A percentile compares a stretch with the other conserved stretches of the same genome.
Evolutionary conservation across 92 coral and sea anemone species (phyloP).

Genomic region (Porites cylindrica): DNA sequence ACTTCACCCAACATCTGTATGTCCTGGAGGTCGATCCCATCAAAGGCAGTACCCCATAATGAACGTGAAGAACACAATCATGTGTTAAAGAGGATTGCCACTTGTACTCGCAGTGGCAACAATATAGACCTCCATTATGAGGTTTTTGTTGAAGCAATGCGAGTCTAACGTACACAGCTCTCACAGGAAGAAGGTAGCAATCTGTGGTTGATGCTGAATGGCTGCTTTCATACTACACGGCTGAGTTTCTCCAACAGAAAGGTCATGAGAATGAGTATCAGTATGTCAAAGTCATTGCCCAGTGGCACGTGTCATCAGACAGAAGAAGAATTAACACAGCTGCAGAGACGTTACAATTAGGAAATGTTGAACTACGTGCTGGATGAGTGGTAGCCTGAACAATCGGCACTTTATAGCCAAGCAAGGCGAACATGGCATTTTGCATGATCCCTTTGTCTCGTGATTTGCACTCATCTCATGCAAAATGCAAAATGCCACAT

Average conservation of each 20-base stretch:
- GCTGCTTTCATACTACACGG: conserved; percentile 62
- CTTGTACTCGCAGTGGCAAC: conserved; percentile 50
- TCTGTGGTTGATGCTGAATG: conserved; percentile 71
- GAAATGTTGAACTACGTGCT: conserved; percentile 62
- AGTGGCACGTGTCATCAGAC: conserved; percentile 80
- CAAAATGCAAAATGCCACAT: too few species aligned
- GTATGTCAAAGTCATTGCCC: conserved; percentile 44
- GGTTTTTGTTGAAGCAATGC: conserved; percentile 70
- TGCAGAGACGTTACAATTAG: conserved; percentile 56
- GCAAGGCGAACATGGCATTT: too few species aligned
- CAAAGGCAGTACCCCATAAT: conserved; percentile 48
- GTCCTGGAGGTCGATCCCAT: conserved; percentile 64
- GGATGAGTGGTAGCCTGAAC: conserved; percentile 59
- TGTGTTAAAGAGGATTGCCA: conserved; percentile 51
- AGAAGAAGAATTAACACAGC: conserved; percentile 69
- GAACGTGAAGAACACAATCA: conserved; percentile 80
- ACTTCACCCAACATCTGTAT: conserved; percentile 41
- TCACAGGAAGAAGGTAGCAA: conserved; percentile 69
- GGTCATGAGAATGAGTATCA: conserved; percentile 60
- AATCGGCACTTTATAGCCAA: too few species aligned
- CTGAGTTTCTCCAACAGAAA: conserved; percentile 44
- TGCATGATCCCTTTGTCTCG: too few species aligned
- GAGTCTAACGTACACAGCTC: conserved; percentile 71
- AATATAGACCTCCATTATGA: conserved; percentile 30
- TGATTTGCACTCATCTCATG: too few species aligned